phyloP scores from a whole-genome alignment of 2,888 invertebrate genomes.

The Sicus ferrugineus region DNA sequence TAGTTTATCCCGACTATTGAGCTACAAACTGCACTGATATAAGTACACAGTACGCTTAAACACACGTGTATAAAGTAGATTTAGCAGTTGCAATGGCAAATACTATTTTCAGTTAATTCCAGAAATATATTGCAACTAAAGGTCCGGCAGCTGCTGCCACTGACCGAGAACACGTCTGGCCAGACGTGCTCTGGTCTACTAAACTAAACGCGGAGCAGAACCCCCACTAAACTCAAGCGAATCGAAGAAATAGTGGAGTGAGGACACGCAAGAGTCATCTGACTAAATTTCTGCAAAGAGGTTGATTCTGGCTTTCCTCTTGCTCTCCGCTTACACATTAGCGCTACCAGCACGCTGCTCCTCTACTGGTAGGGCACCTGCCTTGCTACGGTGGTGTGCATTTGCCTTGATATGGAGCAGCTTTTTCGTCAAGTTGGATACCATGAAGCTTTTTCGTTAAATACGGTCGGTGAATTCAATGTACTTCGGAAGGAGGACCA shows the following conservation, averaged over 20 bases:
- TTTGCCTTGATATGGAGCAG: slow-evolving; percentile 9
- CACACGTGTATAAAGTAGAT: slow-evolving; percentile 35
- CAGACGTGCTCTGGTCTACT: slow-evolving; percentile 28
- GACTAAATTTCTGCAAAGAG: too few species aligned
- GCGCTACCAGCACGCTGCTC: too few species aligned
- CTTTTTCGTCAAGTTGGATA: slow-evolving; percentile 32
- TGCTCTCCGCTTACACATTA: not conserved
- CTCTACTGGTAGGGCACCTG: not conserved
- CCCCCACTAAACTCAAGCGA: not conserved
- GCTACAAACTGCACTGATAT: slow-evolving; percentile 37
- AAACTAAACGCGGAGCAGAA: slow-evolving; percentile 36
- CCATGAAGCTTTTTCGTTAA: slow-evolving; percentile 28
- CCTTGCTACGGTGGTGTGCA: not conserved
- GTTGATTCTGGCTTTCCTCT: too few species aligned
- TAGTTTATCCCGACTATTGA: not conserved
- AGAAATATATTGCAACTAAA: too few species aligned
- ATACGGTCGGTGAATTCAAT: slow-evolving; percentile 4
- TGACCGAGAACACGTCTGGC: slow-evolving; percentile 17
- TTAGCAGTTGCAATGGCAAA: not conserved
- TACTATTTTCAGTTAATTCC: not conserved
- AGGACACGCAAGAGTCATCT: slow-evolving; percentile 34
- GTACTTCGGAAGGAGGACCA: too few species aligned
- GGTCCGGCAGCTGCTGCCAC: not conserved
- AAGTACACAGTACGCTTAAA: slow-evolving; percentile 40
- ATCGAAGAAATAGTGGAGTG: not conserved